These are phyloP conservation scores for Melanerpes aurifrons DNA, from an alignment of 2,113 vertebrate species.

Conservation along the genomic window DNA sequence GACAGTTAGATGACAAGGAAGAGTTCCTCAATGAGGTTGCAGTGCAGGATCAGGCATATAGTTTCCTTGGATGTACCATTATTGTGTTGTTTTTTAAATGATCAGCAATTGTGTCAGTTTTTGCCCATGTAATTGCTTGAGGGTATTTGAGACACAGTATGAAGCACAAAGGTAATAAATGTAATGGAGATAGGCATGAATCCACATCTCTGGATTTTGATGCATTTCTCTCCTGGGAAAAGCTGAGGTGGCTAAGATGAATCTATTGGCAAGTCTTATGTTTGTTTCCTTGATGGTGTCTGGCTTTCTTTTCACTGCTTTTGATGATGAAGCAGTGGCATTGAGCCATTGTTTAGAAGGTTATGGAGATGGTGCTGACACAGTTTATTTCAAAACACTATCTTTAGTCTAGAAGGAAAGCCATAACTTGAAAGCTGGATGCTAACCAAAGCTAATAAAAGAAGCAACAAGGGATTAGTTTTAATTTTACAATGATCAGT, in stretches of 20 bases:
- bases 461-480: not conserved
- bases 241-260: not conserved
- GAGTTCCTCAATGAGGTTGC: not conserved
- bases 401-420: not conserved
- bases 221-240: not conserved
- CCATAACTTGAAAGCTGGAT: not conserved
- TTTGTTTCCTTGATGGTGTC: not conserved
- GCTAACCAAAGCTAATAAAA: not conserved
- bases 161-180: not conserved
- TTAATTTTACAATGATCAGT: not conserved
- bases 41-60: not conserved
- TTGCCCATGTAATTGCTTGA: not conserved
- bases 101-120: not conserved
- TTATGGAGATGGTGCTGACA: not conserved
- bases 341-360: not conserved
- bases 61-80: not conserved
- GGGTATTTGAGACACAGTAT: not conserved
- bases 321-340: not conserved
- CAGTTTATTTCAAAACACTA: not conserved
- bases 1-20: not conserved
- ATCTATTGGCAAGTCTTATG: not conserved
- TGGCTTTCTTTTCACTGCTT: not conserved
- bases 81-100: not conserved
- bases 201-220: not conserved
- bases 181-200: not conserved